Base-by-base conservation (phyloP, 2,888 invertebrate genomes). In the Lutraria lutraria region DNA sequence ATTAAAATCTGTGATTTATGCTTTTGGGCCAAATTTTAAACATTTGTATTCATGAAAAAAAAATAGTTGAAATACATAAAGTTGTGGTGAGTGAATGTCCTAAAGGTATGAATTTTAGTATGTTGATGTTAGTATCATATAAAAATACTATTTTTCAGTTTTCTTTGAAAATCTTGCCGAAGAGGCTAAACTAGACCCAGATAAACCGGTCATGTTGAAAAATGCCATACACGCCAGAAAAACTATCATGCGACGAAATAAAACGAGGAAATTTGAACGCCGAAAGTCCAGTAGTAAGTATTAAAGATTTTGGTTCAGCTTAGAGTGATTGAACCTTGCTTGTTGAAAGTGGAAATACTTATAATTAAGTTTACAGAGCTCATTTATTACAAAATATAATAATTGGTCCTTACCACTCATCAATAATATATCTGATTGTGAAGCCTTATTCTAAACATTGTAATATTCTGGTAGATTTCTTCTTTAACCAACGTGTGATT, bases 91-190 rank as follows among this genome's bases (percentile, higher is more conserved):
- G 4, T 4, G 8, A 43, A 43, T 43, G 43, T 43, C 8, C 43
- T 43, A 43, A 43, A 43, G 43, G 43, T 4, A 43, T 43, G 43
- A 4, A 43, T 43, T 43, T 43, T 43, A 43, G 43, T 43, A 43
- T 43, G 43, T 8, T 8, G 8, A 43, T 43, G 43, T 43, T 43
- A 43, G 2, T 43, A 43, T 43, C 43, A 43, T 43, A 8, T 43
- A 43, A 43, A 43, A n/a, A 43, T 43, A 4, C 8, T 43, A 43
- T 76, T 31, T 92, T 96, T 72, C 94, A 97, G 97, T 95, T 88
- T 97, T 97, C 94, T 97, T 97, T 95, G 97, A 97, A 89, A 96
- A 96, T 85, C 94, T 97, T n/a, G 97, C 97, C 4, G 95, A 96
- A 92, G 97, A 97, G 86, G 96, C 97, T 0, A 95, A 96, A 84